Base-by-base conservation (phyloP, 2,888 invertebrate genomes). In the Drosophila nigricruria region DNA sequence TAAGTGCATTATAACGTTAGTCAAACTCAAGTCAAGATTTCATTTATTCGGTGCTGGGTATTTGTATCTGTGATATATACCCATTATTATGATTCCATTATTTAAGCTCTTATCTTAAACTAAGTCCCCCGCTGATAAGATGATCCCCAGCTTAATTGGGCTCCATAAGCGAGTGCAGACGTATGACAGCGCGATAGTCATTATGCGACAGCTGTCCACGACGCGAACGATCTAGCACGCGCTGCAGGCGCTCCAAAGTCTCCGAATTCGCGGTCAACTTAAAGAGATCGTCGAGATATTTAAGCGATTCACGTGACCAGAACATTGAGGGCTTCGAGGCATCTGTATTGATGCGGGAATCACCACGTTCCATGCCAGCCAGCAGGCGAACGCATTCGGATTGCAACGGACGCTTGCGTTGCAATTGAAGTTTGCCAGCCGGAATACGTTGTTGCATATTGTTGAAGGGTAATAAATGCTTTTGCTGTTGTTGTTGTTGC, bases 301-400 rank as follows among this genome's bases (percentile, higher is more conserved):
- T 86, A n/a, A 92, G 70, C 5, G 92, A 89, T 76, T 93, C 92
- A 3, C 91, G 87, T 0, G 92, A 92, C 92, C 92, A 92, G 66
- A 92, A 93, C 45, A 88, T 69, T 12, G 92, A 92, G 3, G 81
- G 79, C 23, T 78, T 63, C 5, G 76, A 64, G 25, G 73, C 72
- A 47, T 74, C 90, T 25, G 70, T 77, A 34, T 77, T 62, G 45
- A 83, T 70, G 36, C 50, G 60, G 0, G 75, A 58, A 32, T 57
- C 63, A 1, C 47, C 61, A 5, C 43, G 59, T 32, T 85, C 79
- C 62, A 89, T 80, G 18, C 78, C 77, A 8, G 73, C 79, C 18
- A 92, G 56, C 5, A 91, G 61, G 40, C 77, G 77, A 4, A 67
- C 74, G 32, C 82, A 88, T 52, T 86, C 83, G 4, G 68, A 72